Evolutionary conservation across 1,140 invertebrate genomes (phyloP), one percentile per base, ranked within the genome.

Genomic region (Holotrichia oblita): DNA sequence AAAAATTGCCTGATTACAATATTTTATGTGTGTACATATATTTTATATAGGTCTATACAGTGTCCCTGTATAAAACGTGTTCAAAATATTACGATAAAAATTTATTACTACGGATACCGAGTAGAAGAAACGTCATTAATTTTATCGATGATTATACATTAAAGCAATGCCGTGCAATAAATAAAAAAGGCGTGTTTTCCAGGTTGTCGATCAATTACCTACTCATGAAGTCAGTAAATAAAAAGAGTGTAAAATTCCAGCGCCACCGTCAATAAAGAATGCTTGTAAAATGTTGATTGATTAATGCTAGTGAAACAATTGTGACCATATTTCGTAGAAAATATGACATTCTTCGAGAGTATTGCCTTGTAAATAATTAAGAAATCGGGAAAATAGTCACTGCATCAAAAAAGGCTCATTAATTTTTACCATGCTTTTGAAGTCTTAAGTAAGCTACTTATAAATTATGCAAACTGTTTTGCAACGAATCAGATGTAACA

Each of bases 141-240:
- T 27, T 69, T 69, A 69, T 69, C 61, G 61, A 69, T 34, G 12
- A 69, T 34, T 69, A 12, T 27, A 69, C 22, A 9, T 69, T 69
- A 69, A 69, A 69, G 22, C 22, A 20, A 9, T 27, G 61, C 22
- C 4, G 10, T 14, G 7, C 61, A 69, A 27, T 22, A 55, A 55
- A 7, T 22, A 27, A 27, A 7, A 34, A 69, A 24, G 14, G 10
- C 6, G 24, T 22, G 12, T 4, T 22, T 7, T 69, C 24, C 61
- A 69, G 1, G 27, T 9, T 34, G 27, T 69, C 61, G 1, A 27
- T 69, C 61, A 27, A 69, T 69, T 69, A 27, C 22, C 61, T 24
- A 34, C 27, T 24, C 27, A 22, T 34, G 61, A 7, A 69, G 22
- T 69, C 10, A 27, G 0, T 9, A 10, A 17, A 69, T 69, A 69